Conservation (phyloP, 1,140 invertebrate genomes). For the Notospermus geniculatus region DNA sequence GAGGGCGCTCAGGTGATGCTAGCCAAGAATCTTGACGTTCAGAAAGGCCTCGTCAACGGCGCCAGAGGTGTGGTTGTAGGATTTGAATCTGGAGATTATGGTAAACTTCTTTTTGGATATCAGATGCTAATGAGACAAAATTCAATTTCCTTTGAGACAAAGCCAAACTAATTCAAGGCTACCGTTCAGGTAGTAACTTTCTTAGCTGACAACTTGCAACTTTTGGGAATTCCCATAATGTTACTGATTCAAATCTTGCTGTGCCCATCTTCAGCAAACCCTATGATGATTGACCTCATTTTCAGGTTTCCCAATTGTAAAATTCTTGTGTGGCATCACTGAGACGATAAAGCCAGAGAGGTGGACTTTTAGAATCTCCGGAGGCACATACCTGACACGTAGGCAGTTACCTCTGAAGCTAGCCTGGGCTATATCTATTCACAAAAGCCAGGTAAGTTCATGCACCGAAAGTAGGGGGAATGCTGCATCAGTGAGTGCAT, state of each 20-base stretch:
- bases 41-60: constrained; percentile 85
- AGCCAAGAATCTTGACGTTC: constrained; percentile 85
- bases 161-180: no score
- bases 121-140: not conserved
- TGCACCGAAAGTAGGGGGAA: not conserved
- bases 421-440: constrained; percentile 96
- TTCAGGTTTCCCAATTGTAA: constrained; percentile 75
- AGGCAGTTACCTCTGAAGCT: constrained; percentile 82
- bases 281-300: constrained; percentile 3
- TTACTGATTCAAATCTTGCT: no score
- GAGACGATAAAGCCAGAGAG: constrained; percentile 73
- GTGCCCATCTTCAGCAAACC: no score
- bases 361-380: constrained; percentile 75
- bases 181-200: no score
- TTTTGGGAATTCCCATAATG: no score
- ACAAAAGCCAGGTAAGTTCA: constrained; percentile 69
- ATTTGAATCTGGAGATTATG: constrained; percentile 62
- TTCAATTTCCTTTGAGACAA: no score
- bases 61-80: constrained; percentile 81
- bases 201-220: no score
- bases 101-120: constrained; percentile 23
- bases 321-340: constrained; percentile 76
- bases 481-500: not conserved
- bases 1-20: constrained; percentile 72
- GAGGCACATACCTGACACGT: constrained; percentile 59